Evolutionary conservation across 2,888 invertebrate genomes (phyloP), one percentile per base, ranked within the genome.

Genomic region (Drosophila tripunctata): DNA sequence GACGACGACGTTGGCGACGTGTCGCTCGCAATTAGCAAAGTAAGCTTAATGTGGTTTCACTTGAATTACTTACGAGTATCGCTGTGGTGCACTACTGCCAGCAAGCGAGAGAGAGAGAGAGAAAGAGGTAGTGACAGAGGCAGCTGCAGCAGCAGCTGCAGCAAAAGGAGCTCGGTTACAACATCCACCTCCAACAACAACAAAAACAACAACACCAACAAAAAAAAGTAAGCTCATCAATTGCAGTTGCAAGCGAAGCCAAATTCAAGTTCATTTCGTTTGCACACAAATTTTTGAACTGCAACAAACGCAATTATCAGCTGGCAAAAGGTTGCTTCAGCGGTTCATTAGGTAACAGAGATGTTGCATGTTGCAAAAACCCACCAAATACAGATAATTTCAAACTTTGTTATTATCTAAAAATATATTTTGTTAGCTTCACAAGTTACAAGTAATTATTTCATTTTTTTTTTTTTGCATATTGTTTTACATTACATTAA

Each of bases 21-120:
- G 85, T 89, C 87, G 83, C 84, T 88, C 62, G 88, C 89, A 89
- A 89, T 89, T 89, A 89, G 89, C 88, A 88, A 88, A 83, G 88
- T 87, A 88, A 88, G 89, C 89, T 89, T 87, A 87, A 88, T 88
- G 89, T 76, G 88, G 87, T 88, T 85, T 74, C 87, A 78, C 79
- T 82, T 80, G 81, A 88, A 89, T 89, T 88, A 86, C 86, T 86
- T 83, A 85, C 86, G 80, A 78, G 81, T 80, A 73, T 69, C 76
- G 70, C 69, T 68, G 73, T 51, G 73, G 55, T 67, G 71, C 58
- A 41, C 62, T 44, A n/a, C n/a, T n/a, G n/a, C n/a, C 31, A 41
- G 24, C 35, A 30, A 36, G 4, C 12, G 8, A 33, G 17, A 1
- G 6, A 6, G 7, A 22, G 24, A n/a, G 38, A n/a, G 30, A 1